Percentiles rank a stretch among this genome's conserved stretches.
Conservation (phyloP, 2,113 vertebrate genomes). For the Gallinago jamesoni region DNA sequence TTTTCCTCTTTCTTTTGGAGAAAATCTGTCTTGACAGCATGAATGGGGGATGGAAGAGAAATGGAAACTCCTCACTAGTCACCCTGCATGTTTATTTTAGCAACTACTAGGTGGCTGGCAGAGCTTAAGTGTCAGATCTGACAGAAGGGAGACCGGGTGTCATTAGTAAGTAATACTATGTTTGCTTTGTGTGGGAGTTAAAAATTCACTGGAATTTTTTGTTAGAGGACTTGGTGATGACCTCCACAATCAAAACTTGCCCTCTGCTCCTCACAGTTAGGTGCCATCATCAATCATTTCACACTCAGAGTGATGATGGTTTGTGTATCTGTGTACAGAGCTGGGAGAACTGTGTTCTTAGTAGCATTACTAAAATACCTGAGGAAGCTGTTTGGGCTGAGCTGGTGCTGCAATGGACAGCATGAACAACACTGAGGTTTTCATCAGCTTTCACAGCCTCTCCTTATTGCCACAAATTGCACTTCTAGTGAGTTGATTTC, state of each 20-base stretch:
- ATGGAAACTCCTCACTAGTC: not conserved
- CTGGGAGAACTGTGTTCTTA: not conserved
- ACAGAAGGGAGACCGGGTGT: not conserved
- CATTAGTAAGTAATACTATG: not conserved
- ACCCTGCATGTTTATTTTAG: not conserved
- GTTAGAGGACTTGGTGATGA: slow-evolving; percentile 2
- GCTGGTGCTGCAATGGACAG: not conserved
- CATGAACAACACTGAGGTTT: not conserved
- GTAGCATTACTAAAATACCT: not conserved
- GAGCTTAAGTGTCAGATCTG: not conserved
- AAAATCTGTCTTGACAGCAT: not conserved
- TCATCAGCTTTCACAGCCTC: not conserved
- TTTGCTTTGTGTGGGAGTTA: not conserved
- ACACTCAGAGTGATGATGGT: not conserved
- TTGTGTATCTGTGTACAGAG: not conserved
- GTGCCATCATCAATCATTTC: not conserved
- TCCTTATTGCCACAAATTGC: not conserved
- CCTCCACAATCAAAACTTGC: not conserved
- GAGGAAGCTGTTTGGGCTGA: not conserved
- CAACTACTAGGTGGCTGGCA: not conserved
- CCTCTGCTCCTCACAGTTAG: not conserved
- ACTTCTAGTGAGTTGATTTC: not conserved
- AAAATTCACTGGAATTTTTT: not conserved
- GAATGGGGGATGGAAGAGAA: not conserved
- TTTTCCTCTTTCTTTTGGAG: not conserved